Evolutionary conservation across 23 tunicate species (phyloP).

Genomic region (Phallusia fumigata): DNA sequence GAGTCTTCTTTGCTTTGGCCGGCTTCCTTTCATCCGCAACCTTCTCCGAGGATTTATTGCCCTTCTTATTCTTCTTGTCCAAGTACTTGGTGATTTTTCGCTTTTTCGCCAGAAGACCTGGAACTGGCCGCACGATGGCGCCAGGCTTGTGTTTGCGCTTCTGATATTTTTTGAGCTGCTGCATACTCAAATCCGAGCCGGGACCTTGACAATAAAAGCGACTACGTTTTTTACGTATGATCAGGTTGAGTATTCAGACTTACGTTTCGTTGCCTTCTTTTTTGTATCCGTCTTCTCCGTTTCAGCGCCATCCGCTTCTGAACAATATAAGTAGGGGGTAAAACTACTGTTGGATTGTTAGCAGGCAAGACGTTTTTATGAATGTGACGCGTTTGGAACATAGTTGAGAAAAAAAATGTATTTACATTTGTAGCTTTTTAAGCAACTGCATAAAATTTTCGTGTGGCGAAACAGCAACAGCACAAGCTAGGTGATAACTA

Average conservation of each 20-base stretch:
- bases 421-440: no score
- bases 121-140: conserved; percentile 68
- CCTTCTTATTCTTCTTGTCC: conserved; percentile 10
- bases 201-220: not conserved
- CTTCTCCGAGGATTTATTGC: not conserved
- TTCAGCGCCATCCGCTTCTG: not conserved
- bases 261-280: conserved; percentile 3
- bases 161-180: conserved; percentile 66
- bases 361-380: no score
- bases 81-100: conserved; percentile 18
- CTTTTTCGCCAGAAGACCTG: conserved; percentile 55
- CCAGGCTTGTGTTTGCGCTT: conserved; percentile 78
- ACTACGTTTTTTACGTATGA: not conserved
- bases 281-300: not conserved
- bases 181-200: conserved; percentile 36
- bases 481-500: no score
- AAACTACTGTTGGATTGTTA: no score
- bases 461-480: no score
- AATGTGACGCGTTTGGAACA: no score
- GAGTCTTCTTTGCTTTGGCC: not conserved
- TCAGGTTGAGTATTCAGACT: not conserved
- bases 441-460: no score
- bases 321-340: no score
- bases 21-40: not conserved
- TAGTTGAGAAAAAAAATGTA: no score